These are phyloP conservation scores for Anthopleura sola DNA, from an alignment of 64 coral and sea anemone genomes.

Conservation along the genomic window DNA sequence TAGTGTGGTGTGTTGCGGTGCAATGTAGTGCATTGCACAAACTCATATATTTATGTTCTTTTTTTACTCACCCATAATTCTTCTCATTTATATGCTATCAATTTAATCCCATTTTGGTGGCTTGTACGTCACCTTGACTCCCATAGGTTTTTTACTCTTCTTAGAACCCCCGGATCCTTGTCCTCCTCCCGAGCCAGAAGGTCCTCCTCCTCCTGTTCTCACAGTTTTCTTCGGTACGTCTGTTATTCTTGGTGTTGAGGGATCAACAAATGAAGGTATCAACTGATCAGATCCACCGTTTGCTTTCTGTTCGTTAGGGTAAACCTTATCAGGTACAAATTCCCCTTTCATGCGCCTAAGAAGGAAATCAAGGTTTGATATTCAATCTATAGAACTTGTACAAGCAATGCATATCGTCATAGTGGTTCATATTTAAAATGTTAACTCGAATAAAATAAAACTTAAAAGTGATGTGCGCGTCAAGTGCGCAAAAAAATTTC, in stretches of 20 bases:
- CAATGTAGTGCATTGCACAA: no score
- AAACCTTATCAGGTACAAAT: constrained; percentile 75
- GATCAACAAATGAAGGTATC: constrained; percentile 83
- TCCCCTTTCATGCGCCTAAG: constrained; percentile 80
- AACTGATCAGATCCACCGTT: constrained; percentile 25
- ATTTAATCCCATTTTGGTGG: constrained; percentile 88
- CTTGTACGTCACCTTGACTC: constrained; percentile 91
- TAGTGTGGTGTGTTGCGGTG: background rate
- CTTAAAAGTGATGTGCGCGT: no score
- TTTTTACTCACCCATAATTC: background rate
- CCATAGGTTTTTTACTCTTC: constrained; percentile 77
- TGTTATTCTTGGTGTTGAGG: constrained; percentile 72
- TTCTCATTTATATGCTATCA: background rate
- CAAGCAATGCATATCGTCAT: no score
- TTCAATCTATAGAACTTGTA: background rate
- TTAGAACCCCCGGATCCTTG: constrained; percentile 35
- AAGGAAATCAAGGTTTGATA: background rate
- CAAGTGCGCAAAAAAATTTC: no score
- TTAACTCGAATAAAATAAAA: no score
- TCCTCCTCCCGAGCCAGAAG: background rate
- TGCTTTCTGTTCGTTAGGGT: constrained; percentile 50
- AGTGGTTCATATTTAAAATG: no score
- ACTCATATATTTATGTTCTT: background rate
- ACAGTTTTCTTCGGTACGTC: constrained; percentile 85
- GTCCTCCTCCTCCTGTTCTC: background rate